Base-by-base conservation (phyloP, 2,113 vertebrate species). In the Campylomormyrus tamandua region DNA sequence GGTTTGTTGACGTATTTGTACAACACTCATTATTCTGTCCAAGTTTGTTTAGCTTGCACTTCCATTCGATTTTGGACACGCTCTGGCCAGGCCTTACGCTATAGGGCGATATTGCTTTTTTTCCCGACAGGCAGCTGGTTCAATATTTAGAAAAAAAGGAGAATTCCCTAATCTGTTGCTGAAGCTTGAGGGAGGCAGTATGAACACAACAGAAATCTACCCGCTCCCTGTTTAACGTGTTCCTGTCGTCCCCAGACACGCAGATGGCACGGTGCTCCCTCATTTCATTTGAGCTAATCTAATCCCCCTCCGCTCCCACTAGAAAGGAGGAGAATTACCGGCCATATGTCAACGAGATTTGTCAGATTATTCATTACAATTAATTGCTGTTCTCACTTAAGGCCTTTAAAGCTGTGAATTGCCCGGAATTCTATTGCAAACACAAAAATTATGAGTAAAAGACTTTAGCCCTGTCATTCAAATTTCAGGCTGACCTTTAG, bases 341-440 rank as follows among this genome's bases (percentile, higher is more conserved):
- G 98, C 98, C 98, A 99, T 99, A 99, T 99, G 98, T 99, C 98
- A 99, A 98, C 97, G 98, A 99, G 98, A 99, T 99, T 99, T 99
- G 98, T 99, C 98, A 99, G 98, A 99, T 99, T 99, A 99, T 99
- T 99, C 98, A 99, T 99, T 99, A 99, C 98, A 99, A 99, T 99
- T 99, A 99, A 99, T 99, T 99, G 98, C 98, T 98, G 98, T 98
- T 99, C 98, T 98, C 98, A 99, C 97, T 99, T 99, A 99, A 99
- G 98, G 98, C 98, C 98, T 99, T 99, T 99, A 99, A 99, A 97
- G 98, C 98, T 98, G 98, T 96, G 98, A 99, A 99, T 99, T 99
- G 98, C 98, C 98, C 97, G 93, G 97, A 99, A 99, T 99, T 99
- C 98, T 99, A 99, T 97, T 97, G 98, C 98, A 99, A 99, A 99